Base-by-base conservation (phyloP, 2,797 vertebrate genomes). In the Momotus momota region DNA sequence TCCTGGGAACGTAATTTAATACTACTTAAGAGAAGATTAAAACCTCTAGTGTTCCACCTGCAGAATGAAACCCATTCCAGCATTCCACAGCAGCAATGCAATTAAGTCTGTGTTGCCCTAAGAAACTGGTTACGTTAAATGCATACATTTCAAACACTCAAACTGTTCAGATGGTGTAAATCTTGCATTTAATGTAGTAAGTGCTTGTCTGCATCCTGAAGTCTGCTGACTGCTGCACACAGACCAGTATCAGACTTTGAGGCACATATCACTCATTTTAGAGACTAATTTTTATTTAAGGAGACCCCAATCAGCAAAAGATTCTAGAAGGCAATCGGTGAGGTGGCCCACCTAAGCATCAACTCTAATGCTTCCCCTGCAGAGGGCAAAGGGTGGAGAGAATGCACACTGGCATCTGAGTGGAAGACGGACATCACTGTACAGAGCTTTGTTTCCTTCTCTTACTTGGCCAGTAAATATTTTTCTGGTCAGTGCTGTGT, bases 101-200 rank as follows among this genome's bases (percentile, higher is more conserved):
- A 95, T 61, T 58, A 57, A 64, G 48, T 70, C 90, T 82, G 49
- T 8, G 54, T 80, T 91, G 61, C 52, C 69, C 82, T 96, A 91
- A 88, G 71, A 93, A 83, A 92, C 69, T 57, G 67, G 81, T 86
- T 73, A 86, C 61, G 82, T 61, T 77, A 95, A 95, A 60, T 35
- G 70, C 82, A 67, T 40, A 26, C 61, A 84, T 94, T 81, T n/a
- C 5, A 60, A 31, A 70, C 29, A 9, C 1, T 6, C 31, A 61
- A 89, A 91, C 60, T 16, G 35, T 60, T 46, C 72, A 81, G 85
- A 87, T 54, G 27, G 61, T 55, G 41, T 84, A 49, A 43, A 66
- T 65, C 57, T 67, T 67, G 48, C n/a, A 35, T 29, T 62, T 52
- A 46, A 49, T 22, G 80, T 73, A 84, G 52, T 9, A 61, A 61